Evolutionary conservation across 2,888 invertebrate species (phyloP).

Genomic region (Ariolimax columbianus): DNA sequence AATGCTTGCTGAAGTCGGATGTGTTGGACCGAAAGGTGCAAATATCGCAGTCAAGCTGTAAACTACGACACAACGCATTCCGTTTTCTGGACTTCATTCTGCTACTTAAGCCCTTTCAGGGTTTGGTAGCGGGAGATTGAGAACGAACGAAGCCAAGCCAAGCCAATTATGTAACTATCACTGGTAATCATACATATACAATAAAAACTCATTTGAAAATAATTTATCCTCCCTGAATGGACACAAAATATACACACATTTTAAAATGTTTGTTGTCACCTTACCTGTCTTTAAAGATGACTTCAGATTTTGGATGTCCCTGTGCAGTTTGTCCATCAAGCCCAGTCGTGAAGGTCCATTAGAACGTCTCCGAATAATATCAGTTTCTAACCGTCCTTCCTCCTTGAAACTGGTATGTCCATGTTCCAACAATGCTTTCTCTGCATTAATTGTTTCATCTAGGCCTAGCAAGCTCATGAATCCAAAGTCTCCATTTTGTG

Average conservation of each 20-base stretch:
- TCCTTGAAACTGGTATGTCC: not conserved
- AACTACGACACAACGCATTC: no score
- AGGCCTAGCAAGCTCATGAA: constrained; percentile 58
- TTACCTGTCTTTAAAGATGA: constrained; percentile 21
- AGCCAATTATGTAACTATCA: no score
- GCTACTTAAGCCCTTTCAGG: no score
- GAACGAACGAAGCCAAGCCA: no score
- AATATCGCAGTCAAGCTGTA: no score
- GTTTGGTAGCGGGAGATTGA: no score
- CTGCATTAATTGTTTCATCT: constrained; percentile 41
- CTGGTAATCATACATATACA: no score
- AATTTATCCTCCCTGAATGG: no score
- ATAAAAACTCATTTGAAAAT: no score
- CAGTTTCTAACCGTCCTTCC: not conserved
- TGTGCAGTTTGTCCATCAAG: constrained; percentile 16
- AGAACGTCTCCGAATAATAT: not conserved
- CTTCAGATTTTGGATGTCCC: constrained; percentile 23
- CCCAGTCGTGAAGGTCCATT: not conserved
- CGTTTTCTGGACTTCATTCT: no score
- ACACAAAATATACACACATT: not conserved
- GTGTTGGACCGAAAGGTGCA: no score
- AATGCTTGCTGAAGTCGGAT: no score
- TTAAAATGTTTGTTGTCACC: not conserved
- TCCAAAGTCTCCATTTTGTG: constrained; percentile 57
- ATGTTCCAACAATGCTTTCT: constrained; percentile 37